phyloP scores from a whole-genome alignment of 2,797 vertebrate genomes.

The Esox masquinongy region DNA sequence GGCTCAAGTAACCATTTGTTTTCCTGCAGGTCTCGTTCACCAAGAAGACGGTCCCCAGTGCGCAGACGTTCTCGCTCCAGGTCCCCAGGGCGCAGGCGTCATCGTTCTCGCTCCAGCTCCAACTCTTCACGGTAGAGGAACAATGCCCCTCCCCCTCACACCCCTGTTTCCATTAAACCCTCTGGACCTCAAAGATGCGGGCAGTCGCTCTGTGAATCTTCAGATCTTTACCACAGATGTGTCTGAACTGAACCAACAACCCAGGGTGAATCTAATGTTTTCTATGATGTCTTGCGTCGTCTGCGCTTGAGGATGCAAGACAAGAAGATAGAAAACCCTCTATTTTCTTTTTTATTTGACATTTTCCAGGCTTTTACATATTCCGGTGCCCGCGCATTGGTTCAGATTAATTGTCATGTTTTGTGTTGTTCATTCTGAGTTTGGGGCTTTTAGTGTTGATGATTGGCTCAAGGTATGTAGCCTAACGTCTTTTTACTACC shows the following conservation, averaged over 20 bases:
- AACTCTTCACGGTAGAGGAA: slow-evolving; percentile 91
- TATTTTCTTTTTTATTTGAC: not conserved
- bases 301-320: not conserved
- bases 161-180: not conserved
- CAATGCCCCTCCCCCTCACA: not conserved
- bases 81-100: slow-evolving; percentile 91
- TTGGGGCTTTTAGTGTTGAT: slow-evolving; percentile 10
- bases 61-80: slow-evolving; percentile 88
- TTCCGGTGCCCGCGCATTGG: not conserved
- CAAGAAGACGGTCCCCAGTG: slow-evolving; percentile 87
- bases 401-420: not conserved
- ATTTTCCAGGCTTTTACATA: not conserved
- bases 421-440: not conserved
- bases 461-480: slow-evolving; percentile 21
- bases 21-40: slow-evolving; percentile 87
- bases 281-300: not conserved
- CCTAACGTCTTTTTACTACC: not conserved
- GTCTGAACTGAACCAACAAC: not conserved
- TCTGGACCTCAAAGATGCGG: no score
- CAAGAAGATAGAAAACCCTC: not conserved
- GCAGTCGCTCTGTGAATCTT: no score
- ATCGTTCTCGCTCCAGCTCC: slow-evolving; percentile 95
- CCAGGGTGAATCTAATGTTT: not conserved
- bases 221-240: no score
- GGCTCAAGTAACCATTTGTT: not conserved